Base-by-base conservation (phyloP, 2,888 invertebrate species). In the Isoperla grammatica region DNA sequence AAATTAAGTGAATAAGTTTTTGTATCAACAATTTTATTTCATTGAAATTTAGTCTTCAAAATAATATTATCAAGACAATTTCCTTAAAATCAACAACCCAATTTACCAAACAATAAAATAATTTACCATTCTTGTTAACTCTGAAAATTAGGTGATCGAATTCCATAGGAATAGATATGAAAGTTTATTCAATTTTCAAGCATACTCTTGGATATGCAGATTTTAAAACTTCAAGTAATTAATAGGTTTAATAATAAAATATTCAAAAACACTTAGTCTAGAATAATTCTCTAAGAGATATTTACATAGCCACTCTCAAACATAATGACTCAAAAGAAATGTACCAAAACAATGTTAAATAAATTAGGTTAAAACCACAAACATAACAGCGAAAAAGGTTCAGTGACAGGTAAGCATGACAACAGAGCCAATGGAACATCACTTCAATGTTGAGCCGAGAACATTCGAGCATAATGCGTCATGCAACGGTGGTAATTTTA, bases 51-150 rank as follows among this genome's bases (percentile, higher is more conserved):
- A 29, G 13, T 60, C 50, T 61, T 60, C 57, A 40, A 55, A 48
- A 43, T 57, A 61, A 62, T 59, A 57, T 65, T 62, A 60, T 61
- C 59, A 13, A 58, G 54, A 65, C 61, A 67, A 68, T 65, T 67
- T 67, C 67, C 63, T 67, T 61, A 61, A 63, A 63, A 64, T 64
- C 64, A 59, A 58, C 17, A 11, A 37, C 49, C 40, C 15, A 19
- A 20, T 35, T 63, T 17, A 17, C 55, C 46, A 1, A 23, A 63
- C 35, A 46, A 59, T 45, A 59, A 13, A 53, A 42, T 17, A 50
- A 17, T n/a, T 23, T 58, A 49, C 37, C 13, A 35, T 54, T 35
- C 49, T 39, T 57, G 20, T 29, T 48, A 53, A 9, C 61, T 59
- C 37, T 45, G 54, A 12, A 63, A 62, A 62, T 63, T 22, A 59